Evolutionary conservation across 2,113 vertebrate genomes (phyloP), one percentile per base, ranked within the genome.

Genomic region (Hippoglossus stenolepis): DNA sequence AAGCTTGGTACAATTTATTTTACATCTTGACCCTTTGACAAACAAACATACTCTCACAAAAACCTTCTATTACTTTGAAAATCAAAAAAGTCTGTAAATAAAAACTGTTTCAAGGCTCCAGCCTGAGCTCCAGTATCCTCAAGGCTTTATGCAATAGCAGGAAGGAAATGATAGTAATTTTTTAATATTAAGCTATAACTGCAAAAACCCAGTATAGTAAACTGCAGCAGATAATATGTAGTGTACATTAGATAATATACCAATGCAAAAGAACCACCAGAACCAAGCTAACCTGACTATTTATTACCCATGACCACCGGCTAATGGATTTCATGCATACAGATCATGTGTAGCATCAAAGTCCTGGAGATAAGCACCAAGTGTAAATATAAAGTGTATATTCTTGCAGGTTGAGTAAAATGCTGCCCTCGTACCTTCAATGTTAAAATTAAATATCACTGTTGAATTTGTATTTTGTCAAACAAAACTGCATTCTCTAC

Each of bases 291-390:
- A 56, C 38, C 11, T 31, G 10, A 9, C 15, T 58, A 68, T 51
- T 77, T 58, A 77, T 64, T 69, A 45, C 12, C 21, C n/a, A 60
- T 17, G 43, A 51, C 21, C 61, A 20, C 35, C 47, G 51, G 45
- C 64, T 23, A 62, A 23, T 4, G 17, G 12, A 47, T 13, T 54
- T 43, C 1, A 6, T 20, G 4, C 47, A 51, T 51, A 17, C 17
- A 18, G 35, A 38, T 38, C 7, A 38, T 51, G 24, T 57, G 40
- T 5, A 28, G 18, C 71, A 77, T 38, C 31, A 31, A 31, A 31
- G 31, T 31, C 31, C 31, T 31, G 5, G 28, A 31, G 28, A 31
- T 31, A 31, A 31, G 5, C 28, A 7, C 28, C 5, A 31, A 7
- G 28, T 10, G 35, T 38, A 38, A 38, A 38, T 38, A 38, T 38